Percentiles rank a stretch among this genome's conserved stretches.
Evolutionary conservation across 2,888 invertebrate species (phyloP).

Genomic region (Amphiduros pacificus): DNA sequence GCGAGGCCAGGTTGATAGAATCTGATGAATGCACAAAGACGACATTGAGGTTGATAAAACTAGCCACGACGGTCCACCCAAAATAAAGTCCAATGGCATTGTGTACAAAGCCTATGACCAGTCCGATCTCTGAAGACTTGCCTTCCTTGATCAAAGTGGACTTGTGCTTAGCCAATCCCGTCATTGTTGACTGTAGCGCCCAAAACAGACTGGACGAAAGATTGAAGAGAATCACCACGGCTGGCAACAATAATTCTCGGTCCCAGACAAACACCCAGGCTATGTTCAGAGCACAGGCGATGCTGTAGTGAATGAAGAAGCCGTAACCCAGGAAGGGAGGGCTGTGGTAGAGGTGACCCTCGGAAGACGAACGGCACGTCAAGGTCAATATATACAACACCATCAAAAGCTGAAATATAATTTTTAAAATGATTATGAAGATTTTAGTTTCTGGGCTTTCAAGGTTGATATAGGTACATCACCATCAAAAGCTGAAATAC

Average conservation of each 20-base stretch:
- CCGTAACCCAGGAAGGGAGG: conserved; percentile 36
- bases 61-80: neutral
- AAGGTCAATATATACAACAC: conserved; percentile 36
- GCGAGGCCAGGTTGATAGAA: neutral
- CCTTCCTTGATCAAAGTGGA: neutral
- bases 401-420: conserved; percentile 32
- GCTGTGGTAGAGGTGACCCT: conserved; percentile 36
- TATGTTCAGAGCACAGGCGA: neutral
- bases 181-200: neutral
- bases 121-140: neutral
- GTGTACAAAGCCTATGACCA: neutral
- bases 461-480: too few species aligned
- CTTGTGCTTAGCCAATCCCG: neutral
- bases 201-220: neutral
- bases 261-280: neutral
- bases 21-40: too few species aligned
- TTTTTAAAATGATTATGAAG: too few species aligned
- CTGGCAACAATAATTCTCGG: neutral
- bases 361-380: conserved; percentile 34
- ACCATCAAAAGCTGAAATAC: too few species aligned
- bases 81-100: neutral
- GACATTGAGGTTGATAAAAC: neutral
- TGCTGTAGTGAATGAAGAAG: neutral
- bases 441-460: too few species aligned
- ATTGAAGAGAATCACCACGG: neutral